phyloP scores from a whole-genome alignment of 2,113 vertebrate species.

The Corythoichthys intestinalis region DNA sequence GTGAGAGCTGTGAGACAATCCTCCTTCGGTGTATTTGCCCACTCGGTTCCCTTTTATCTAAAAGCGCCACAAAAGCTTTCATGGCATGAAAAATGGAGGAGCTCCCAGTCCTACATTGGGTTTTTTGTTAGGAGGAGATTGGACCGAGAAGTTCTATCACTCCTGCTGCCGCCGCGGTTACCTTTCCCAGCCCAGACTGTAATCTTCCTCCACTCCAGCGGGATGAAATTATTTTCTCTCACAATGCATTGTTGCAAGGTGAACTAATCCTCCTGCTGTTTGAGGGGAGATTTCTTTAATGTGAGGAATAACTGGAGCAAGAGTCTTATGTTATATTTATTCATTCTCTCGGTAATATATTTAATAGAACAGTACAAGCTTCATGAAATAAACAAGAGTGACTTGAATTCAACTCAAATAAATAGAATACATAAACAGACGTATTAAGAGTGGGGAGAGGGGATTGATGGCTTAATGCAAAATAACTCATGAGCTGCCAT shows the following conservation, averaged over 20 bases:
- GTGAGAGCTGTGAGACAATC: neutral
- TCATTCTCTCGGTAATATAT: conserved; percentile 56
- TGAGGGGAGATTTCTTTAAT: conserved; percentile 20
- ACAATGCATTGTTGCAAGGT: conserved; percentile 7
- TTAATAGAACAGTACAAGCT: conserved; percentile 61
- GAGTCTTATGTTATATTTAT: conserved; percentile 56
- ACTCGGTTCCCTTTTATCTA: conserved; percentile 25
- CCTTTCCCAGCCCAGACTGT: conserved; percentile 25
- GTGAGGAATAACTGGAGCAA: conserved; percentile 18
- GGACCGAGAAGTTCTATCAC: conserved; percentile 44
- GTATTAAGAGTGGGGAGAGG: conserved; percentile 12
- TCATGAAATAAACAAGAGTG: conserved; percentile 41
- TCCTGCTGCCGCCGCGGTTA: conserved; percentile 34
- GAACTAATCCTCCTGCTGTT: conserved; percentile 18
- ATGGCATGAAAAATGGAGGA: conserved; percentile 61
- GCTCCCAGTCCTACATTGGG: conserved; percentile 35
- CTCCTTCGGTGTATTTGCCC: conserved; percentile 8
- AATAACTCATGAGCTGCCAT: neutral
- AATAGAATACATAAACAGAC: conserved; percentile 34
- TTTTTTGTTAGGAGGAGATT: conserved; percentile 51
- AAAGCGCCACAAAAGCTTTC: conserved; percentile 25
- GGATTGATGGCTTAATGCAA: conserved; percentile 11
- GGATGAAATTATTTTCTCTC: conserved; percentile 9
- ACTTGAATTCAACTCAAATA: conserved; percentile 36
- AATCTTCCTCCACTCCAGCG: conserved; percentile 29